Percentiles rank a stretch among this genome's conserved stretches.
Evolutionary conservation across 2,113 vertebrate species (phyloP).

Genomic region (Microtus oregoni): DNA sequence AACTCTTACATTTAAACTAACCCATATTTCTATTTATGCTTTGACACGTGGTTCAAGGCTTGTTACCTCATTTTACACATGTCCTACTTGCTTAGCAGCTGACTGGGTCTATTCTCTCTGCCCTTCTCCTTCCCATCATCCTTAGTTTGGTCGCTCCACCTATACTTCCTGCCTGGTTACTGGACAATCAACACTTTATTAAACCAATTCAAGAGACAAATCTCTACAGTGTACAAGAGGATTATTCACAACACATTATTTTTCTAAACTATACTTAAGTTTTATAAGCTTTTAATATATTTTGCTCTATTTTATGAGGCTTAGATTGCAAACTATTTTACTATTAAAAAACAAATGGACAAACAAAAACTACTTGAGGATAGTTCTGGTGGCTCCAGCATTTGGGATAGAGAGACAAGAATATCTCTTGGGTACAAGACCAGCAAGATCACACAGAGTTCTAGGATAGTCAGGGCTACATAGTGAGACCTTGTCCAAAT

Average conservation of each 20-base stretch:
- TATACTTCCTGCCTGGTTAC: too few relatives aligned
- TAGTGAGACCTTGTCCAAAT: not conserved
- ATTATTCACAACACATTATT: not conserved
- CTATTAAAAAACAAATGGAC: not conserved
- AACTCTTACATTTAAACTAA: too few relatives aligned
- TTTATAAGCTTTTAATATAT: not conserved
- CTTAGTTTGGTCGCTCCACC: too few relatives aligned
- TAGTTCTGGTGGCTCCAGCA: not conserved
- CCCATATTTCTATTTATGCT: too few relatives aligned
- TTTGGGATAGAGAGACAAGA: not conserved
- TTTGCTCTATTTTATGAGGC: not conserved
- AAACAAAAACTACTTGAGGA: not conserved
- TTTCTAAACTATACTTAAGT: not conserved
- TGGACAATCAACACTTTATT: too few relatives aligned
- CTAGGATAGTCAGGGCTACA: not conserved
- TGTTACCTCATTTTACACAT: too few relatives aligned
- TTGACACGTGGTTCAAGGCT: too few relatives aligned
- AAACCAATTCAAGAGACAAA: too few relatives aligned
- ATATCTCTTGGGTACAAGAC: not conserved
- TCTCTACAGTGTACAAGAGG: too few relatives aligned
- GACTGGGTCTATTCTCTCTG: too few relatives aligned
- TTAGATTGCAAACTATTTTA: slow-evolving; percentile 31
- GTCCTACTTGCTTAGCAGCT: too few relatives aligned
- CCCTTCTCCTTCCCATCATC: too few relatives aligned
- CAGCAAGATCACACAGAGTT: not conserved